These are phyloP conservation scores for Argyra leucocephala DNA, from an alignment of 2,888 invertebrate genomes.

Conservation along the genomic window DNA sequence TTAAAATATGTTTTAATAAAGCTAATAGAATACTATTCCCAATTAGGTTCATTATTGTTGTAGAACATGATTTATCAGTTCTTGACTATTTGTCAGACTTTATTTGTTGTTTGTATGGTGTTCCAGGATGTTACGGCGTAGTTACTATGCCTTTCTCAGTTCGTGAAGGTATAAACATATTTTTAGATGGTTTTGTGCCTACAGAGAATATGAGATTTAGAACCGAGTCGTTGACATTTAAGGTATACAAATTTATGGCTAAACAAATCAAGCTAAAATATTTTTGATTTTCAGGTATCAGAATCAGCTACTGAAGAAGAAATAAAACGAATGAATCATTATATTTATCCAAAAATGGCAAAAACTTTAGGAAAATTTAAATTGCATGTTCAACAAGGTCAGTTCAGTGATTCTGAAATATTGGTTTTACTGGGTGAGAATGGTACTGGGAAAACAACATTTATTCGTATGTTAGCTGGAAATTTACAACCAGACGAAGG, in stretches of 20 bases:
- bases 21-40: too few species aligned
- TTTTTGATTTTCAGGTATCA: constrained; percentile 54
- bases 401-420: constrained; percentile 98
- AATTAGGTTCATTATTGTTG: constrained; percentile 89
- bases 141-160: constrained; percentile 99
- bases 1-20: too few species aligned
- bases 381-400: constrained; percentile 73
- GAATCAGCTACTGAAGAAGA: constrained; percentile 97
- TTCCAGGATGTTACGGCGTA: constrained; percentile 97
- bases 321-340: constrained; percentile 92
- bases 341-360: constrained; percentile 87
- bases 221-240: constrained; percentile 92
- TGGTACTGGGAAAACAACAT: constrained; percentile 98
- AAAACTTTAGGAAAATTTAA: constrained; percentile 69
- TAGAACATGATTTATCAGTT: constrained; percentile 98
- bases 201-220: constrained; percentile 98
- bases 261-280: neutral
- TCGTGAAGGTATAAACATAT: constrained; percentile 98
- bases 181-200: constrained; percentile 97
- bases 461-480: constrained; percentile 96
- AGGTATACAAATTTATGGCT: constrained; percentile 40
- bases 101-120: constrained; percentile 96
- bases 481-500: constrained; percentile 78
- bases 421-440: constrained; percentile 94
- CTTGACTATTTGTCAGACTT: constrained; percentile 98